These are phyloP conservation scores for Syncerus caffer DNA, from an alignment of 2,797 vertebrate genomes.

Conservation along the genomic window DNA sequence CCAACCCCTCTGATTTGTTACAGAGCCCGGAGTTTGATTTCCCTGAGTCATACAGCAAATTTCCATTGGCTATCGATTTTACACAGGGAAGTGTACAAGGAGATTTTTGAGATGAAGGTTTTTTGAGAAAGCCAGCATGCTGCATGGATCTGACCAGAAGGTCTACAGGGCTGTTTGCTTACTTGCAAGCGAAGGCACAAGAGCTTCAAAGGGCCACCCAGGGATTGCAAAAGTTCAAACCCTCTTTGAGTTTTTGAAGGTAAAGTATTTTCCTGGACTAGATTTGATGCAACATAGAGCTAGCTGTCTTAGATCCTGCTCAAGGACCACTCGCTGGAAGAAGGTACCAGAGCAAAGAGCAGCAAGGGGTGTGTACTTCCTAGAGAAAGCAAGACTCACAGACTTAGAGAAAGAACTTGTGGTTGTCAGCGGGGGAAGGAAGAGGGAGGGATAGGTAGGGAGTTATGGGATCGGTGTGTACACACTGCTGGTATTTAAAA, in stretches of 20 bases:
- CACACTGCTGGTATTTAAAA: background rate
- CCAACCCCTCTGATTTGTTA: background rate
- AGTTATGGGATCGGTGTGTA: background rate
- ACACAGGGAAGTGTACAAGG: background rate
- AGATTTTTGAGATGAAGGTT: background rate
- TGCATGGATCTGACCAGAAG: background rate
- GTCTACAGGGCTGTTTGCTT: background rate
- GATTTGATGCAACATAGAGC: background rate
- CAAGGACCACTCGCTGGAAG: background rate
- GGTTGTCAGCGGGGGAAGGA: accelerated
- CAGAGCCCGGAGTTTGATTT: background rate
- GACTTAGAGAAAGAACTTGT: background rate
- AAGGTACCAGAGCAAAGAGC: background rate
- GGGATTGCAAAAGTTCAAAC: background rate
- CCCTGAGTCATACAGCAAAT: background rate
- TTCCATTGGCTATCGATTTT: background rate
- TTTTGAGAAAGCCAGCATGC: background rate
- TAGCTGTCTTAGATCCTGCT: background rate
- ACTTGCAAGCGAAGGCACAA: background rate
- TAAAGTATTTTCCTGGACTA: background rate
- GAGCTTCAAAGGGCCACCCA: background rate
- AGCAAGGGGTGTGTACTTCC: background rate
- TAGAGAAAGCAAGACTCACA: background rate
- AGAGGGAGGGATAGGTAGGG: background rate
- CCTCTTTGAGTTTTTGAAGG: background rate